phyloP scores from a whole-genome alignment of 2,888 invertebrate species.

The Troilus luridus region DNA sequence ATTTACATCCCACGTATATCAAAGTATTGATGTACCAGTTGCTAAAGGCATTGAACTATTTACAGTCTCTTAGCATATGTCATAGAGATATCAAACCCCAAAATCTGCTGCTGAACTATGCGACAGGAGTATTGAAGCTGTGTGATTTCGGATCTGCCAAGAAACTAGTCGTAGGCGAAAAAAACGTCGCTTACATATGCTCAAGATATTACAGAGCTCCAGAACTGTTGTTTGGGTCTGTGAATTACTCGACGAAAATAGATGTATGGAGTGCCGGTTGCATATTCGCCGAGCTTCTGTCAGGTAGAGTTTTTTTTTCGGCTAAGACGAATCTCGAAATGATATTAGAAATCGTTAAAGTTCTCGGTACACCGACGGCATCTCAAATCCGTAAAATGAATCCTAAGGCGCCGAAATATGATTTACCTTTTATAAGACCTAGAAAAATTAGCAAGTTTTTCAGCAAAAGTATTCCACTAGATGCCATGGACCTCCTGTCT shows the following conservation, averaged over 20 bases:
- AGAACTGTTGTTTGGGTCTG: slow-evolving; percentile 99
- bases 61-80: slow-evolving; percentile 98
- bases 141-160: slow-evolving; percentile 99
- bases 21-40: slow-evolving; percentile 99
- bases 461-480: neutral
- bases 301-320: slow-evolving; percentile 99
- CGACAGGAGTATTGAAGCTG: slow-evolving; percentile 96
- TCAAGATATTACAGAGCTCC: slow-evolving; percentile 99
- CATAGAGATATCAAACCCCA: slow-evolving; percentile 99
- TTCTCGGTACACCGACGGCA: slow-evolving; percentile 97
- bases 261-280: slow-evolving; percentile 99
- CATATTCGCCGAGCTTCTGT: slow-evolving; percentile 95
- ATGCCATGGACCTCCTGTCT: neutral
- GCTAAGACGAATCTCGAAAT: slow-evolving; percentile 99
- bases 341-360: slow-evolving; percentile 99
- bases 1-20: slow-evolving; percentile 99
- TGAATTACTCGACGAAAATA: slow-evolving; percentile 96
- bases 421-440: slow-evolving; percentile 99
- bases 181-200: slow-evolving; percentile 99
- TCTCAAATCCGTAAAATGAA: slow-evolving; percentile 99
- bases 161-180: slow-evolving; percentile 95
- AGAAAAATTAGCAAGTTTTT: neutral
- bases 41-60: slow-evolving; percentile 99
- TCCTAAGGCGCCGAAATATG: slow-evolving; percentile 99
- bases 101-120: slow-evolving; percentile 96